A percentile compares a stretch with the other conserved stretches of the same genome.
Conservation (phyloP, 2,797 vertebrate species). For the Knipowitschia caucasica region DNA sequence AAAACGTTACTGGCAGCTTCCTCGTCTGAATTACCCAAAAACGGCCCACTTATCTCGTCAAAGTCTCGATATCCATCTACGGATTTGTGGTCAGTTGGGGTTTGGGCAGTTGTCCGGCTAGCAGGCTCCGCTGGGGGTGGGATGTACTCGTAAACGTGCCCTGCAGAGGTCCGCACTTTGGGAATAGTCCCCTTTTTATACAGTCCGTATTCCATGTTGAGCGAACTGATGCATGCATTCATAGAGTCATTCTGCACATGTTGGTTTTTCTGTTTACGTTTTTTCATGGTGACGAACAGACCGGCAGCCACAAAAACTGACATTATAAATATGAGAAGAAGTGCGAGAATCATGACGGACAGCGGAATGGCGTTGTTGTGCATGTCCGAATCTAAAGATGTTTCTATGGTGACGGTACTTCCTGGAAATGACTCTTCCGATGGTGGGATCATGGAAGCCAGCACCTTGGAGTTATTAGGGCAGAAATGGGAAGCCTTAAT, state of each 20-base stretch:
- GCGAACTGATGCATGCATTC: slow-evolving; percentile 92
- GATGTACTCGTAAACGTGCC: slow-evolving; percentile 95
- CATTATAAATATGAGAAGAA: slow-evolving; percentile 91
- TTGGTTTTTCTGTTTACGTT: slow-evolving; percentile 85
- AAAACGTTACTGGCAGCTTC: slow-evolving; percentile 79
- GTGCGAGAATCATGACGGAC: slow-evolving; percentile 92
- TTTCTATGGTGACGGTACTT: slow-evolving; percentile 83
- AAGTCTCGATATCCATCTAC: slow-evolving; percentile 89
- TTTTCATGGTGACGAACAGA: slow-evolving; percentile 89
- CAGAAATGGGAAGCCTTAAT: slow-evolving; percentile 86
- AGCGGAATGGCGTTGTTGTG: slow-evolving; percentile 83
- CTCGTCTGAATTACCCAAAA: slow-evolving; percentile 80
- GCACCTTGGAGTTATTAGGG: slow-evolving; percentile 85
- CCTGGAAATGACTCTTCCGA: slow-evolving; percentile 82
- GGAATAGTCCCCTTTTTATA: slow-evolving; percentile 84
- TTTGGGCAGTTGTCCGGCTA: slow-evolving; percentile 82
- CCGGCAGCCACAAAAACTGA: slow-evolving; percentile 93
- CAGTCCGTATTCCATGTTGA: slow-evolving; percentile 92
- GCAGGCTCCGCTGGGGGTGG: slow-evolving; percentile 84
- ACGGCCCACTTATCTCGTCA: slow-evolving; percentile 87
- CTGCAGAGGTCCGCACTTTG: slow-evolving; percentile 88
- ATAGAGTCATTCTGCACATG: slow-evolving; percentile 87
- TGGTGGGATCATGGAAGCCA: slow-evolving; percentile 83
- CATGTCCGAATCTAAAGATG: slow-evolving; percentile 78
- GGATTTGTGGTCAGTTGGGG: slow-evolving; percentile 80